Evolutionary conservation across 2,888 invertebrate species (phyloP), one percentile per base, ranked within the genome.

Genomic region (Galeruca laticollis): DNA sequence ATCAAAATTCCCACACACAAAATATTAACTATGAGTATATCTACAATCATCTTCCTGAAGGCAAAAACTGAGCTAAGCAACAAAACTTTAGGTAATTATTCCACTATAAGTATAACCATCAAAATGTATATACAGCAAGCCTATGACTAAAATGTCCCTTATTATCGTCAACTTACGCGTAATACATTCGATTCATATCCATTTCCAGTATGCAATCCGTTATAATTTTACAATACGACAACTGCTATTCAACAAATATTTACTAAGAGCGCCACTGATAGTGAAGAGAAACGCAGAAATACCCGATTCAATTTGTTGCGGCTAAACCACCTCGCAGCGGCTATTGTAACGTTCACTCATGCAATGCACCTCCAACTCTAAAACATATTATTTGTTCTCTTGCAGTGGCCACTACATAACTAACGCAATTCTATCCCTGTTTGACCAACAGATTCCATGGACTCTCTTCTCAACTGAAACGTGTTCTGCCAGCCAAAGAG

Each of bases 291-390:
- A 54, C 26, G 26, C 5, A 35, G 56, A 35, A 35, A 57, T 69
- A 68, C 68, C 73, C 78, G 79, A 80, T 80, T 80, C 77, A 77
- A 80, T 80, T 79, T 79, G 79, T 78, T 78, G 77, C 71, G 78
- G 79, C 73, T 68, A 71, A 73, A 75, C 73, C 73, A 71, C 77
- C 73, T 8, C 35, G 35, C 75, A 75, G 76, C 75, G 77, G 72
- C 18, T 35, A 18, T 11, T 35, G 18, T 10, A 35, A 9, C 35
- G 74, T 33, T 2, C 56, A 31, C 15, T 35, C 31, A 18, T 33
- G 15, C 33, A 31, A 15, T 33, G 56, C 57, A 65, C 47, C 43
- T 65, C 21, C 65, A 59, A 73, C 72, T 63, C 72, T 71, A 77
- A 79, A 80, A 73, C 74, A 75, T 75, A 79, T 80, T 79, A 77